Base-by-base conservation (phyloP, 1,140 invertebrate species). In the Drosophila rufa region DNA sequence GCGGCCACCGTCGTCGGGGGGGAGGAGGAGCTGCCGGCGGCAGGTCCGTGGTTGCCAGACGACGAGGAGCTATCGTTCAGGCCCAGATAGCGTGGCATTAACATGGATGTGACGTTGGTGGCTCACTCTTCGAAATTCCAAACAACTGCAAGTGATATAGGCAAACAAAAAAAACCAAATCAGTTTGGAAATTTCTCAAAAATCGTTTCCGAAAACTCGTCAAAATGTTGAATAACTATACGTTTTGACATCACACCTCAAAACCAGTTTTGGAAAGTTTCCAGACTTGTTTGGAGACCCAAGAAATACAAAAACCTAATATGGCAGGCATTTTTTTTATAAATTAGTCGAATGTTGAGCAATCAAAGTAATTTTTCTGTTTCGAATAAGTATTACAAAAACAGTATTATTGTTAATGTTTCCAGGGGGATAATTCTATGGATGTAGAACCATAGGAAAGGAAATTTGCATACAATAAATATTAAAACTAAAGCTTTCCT, bases 1-100 rank as follows among this genome's bases (percentile, higher is more conserved):
- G 85, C 78, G 27, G 85, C 85, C 75, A 89, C 85, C 6, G 85
- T 89, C 38, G 62, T 89, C 19, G 61, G 58, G 56, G 61, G 53
- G 11, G 62, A 77, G 46, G 56, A 58, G 33, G 65, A 57, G 58
- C 51, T 78, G 38, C 15, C 17, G 19, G 30, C 27, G 19, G 22
- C 30, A 9, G 55, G 15, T 45, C 33, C 75, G 2, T 87, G 60
- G 17, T 43, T 80, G 33, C 67, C 70, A 19, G 68, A 73, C 53
- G 70, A 51, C 46, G 67, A 15, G 22, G 71, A 67, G 62, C 62
- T 78, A 30, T 81, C 80, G 51, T 71, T 71, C 71, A 60, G 65
- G 11, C 82, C 78, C 51, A 71, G 15, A 70, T 62, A 77, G 15
- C 77, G 77, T 53, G 85, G 66, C 85, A 90, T 89, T 70, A 89